These are phyloP conservation scores for Zaprionus bogoriensis DNA, from an alignment of 2,888 invertebrate genomes.

Conservation along the genomic window DNA sequence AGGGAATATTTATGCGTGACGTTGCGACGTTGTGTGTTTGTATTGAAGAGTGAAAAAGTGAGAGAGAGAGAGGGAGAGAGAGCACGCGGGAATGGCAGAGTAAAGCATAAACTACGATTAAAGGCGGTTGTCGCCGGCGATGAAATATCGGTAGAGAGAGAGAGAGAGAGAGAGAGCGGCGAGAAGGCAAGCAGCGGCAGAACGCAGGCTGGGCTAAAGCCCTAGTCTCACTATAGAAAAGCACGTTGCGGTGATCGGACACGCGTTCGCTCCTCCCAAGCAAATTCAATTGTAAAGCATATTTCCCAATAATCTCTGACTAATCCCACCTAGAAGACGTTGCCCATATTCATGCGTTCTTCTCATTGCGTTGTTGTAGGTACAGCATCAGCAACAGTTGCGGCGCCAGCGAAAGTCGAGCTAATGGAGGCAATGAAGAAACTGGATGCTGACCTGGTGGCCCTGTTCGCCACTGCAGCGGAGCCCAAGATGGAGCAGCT, in stretches of 20 bases:
- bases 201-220: background rate
- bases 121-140: slow-evolving; percentile 37
- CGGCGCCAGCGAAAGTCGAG: slow-evolving; percentile 67
- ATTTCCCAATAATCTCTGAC: background rate
- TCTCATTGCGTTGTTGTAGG: slow-evolving; percentile 37
- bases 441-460: slow-evolving; percentile 78
- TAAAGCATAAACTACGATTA: slow-evolving; percentile 69
- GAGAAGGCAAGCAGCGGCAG: background rate
- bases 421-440: slow-evolving; percentile 81
- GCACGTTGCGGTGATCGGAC: slow-evolving; percentile 66
- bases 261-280: slow-evolving; percentile 2
- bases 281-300: slow-evolving; percentile 38
- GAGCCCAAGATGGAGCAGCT: slow-evolving; percentile 58
- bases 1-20: background rate
- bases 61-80: slow-evolving; percentile 18
- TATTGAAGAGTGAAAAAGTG: background rate
- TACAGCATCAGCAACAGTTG: slow-evolving; percentile 33
- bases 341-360: background rate
- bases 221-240: slow-evolving; percentile 47
- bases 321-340: background rate
- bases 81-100: slow-evolving; percentile 23
- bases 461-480: slow-evolving; percentile 72
- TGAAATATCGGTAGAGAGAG: background rate
- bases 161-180: background rate
- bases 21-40: background rate